Evolutionary conservation across 2,888 invertebrate species (phyloP).

Genomic region (Blastobasis lacticolella): DNA sequence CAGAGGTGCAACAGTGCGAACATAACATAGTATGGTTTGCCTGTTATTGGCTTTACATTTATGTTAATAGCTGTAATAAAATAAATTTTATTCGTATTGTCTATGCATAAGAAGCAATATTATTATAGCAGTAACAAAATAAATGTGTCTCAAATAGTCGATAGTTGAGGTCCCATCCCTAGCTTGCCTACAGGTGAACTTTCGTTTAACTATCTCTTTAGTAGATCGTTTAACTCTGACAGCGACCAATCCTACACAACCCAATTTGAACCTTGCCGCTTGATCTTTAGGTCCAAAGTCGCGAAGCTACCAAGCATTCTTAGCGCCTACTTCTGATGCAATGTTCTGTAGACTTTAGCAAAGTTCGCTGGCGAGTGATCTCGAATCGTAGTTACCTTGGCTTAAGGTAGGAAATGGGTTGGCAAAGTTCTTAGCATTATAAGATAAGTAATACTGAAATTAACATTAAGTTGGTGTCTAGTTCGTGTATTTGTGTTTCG

Average conservation of each 20-base stretch:
- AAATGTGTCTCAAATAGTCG: background rate
- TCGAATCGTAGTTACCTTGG: background rate
- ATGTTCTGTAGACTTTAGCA: conserved; percentile 12
- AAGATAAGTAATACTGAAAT: conserved; percentile 2
- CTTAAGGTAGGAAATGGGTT: background rate
- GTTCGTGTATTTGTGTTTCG: background rate
- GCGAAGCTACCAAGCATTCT: background rate
- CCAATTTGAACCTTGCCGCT: conserved; percentile 9
- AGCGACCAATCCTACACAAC: conserved; percentile 13
- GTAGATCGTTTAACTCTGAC: conserved; percentile 37
- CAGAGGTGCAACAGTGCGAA: too few relatives aligned
- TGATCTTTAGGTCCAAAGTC: conserved; percentile 1
- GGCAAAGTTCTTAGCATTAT: background rate
- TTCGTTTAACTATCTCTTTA: conserved; percentile 47
- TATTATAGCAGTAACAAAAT: too few relatives aligned
- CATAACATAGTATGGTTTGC: too few relatives aligned
- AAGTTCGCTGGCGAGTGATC: conserved; percentile 3
- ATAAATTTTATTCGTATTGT: too few relatives aligned
- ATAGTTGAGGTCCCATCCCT: conserved; percentile 21
- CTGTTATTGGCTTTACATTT: too few relatives aligned
- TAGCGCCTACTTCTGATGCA: conserved; percentile 8
- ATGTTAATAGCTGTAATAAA: too few relatives aligned
- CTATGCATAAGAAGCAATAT: too few relatives aligned
- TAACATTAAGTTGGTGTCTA: conserved; percentile 6
- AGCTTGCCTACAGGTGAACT: conserved; percentile 36